Base-by-base conservation (phyloP, 2,888 invertebrate species). In the Rhyacophila evoluta region DNA sequence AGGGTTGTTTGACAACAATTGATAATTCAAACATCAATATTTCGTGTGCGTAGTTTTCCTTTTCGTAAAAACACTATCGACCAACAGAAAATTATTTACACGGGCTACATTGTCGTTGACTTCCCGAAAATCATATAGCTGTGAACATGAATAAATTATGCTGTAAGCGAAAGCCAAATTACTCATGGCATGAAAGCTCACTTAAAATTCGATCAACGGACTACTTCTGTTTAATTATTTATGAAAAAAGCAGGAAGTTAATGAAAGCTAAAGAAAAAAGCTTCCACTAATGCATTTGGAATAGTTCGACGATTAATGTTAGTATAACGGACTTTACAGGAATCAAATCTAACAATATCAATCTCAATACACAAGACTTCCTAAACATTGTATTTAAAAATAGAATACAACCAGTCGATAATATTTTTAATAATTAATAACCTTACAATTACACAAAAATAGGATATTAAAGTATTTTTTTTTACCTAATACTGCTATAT, bases 131-230 rank as follows among this genome's bases (percentile, higher is more conserved):
- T 19, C 55, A 25, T 55, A 6, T 55, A 19, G 19, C 10, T 55
- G 55, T 55, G 55, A 55, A 8, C 19, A 55, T 25, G 55, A 55
- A 55, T 55, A 55, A 55, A 55, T 55, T 55, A 55, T 55, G 15
- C 55, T 19, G 55, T 5, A 55, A 55, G 19, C 55, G 55, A 55
- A 55, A 55, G 19, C 55, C 6, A 55, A 55, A 55, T 55, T 55
- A 19, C 55, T 25, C 19, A 19, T 10, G 19, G 19, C 55, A 55
- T 55, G 55, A 55, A 55, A 55, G 55, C 55, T 55, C 55, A 55
- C 55, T 55, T 55, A 55, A 55, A 55, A 55, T 55, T 55, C 55
- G 55, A 55, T 55, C 55, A 55, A 19, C 55, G 19, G 10, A 55
- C 55, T 25, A 55, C 55, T 55, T 55, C n/a, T 41, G 41, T 15